Base-by-base conservation (phyloP, 1,140 invertebrate genomes). In the Lordiphosa mommai region DNA sequence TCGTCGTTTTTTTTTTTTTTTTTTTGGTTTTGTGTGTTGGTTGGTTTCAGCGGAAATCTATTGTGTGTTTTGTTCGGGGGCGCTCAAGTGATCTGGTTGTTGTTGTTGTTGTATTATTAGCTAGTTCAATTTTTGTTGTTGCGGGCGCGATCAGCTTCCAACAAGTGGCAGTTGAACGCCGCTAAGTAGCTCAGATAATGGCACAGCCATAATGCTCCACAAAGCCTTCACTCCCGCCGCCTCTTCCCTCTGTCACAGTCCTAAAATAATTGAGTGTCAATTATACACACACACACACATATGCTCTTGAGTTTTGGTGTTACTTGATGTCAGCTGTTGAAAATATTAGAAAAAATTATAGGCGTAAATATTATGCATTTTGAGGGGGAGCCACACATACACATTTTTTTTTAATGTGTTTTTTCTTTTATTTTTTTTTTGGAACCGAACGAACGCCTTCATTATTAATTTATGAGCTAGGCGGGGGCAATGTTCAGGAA, bases 301-400 rank as follows among this genome's bases (percentile, higher is more conserved):
- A 41, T 29, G 16, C 53, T 14, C 29, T 44, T 43, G 43, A 37
- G 55, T 60, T 41, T 41, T 53, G 61, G 74, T 73, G 68, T 72
- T 74, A 69, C 60, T 74, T 51, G 72, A 59, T 80, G 60, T 79
- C 76, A 82, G 76, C 76, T 82, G 76, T 72, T 82, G 76, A 84
- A 82, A 84, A 84, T 82, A 82, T 82, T 82, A 84, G 67, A 72
- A 41, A 70, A 82, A 68, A 84, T 82, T 82, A 82, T 82, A 73
- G 77, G 64, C 67, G 77, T 82, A 82, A 82, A 82, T 84, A 82
- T 82, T 82, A 84, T 82, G 77, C 14, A 43, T 34, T 17, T 48
- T 37, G 27, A 32, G 41, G 9, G 27, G 34, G 36, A 12, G 27
- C 20, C 17, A 32, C 40, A 40, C 41, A 33, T 36, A 60, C 43